Conservation (phyloP, 2,113 vertebrate species). For the Dolichallabes microphthalmus region DNA sequence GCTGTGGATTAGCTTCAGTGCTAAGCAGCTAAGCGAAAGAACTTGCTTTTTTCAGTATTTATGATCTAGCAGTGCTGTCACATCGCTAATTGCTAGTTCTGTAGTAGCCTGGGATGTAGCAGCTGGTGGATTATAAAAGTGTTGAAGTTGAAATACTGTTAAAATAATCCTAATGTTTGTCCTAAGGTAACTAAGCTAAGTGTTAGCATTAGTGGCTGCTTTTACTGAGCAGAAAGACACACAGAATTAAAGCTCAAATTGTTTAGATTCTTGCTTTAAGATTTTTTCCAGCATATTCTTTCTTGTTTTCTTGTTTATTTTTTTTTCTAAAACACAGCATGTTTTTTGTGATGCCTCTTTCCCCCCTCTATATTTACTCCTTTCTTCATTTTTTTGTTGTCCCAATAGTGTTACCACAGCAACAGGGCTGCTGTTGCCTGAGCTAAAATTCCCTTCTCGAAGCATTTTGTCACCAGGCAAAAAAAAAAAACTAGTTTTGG, state of each 20-base stretch:
- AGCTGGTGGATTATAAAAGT: background rate
- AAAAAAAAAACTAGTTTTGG: background rate
- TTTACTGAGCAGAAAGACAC: background rate
- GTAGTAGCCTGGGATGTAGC: background rate
- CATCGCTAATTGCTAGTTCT: constrained; percentile 6
- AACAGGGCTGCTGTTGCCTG: constrained; percentile 39
- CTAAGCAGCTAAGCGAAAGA: background rate
- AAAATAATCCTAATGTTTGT: background rate
- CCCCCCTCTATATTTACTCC: background rate
- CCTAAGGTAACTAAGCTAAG: background rate
- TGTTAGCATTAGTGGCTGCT: background rate
- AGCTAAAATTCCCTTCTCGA: constrained; percentile 34
- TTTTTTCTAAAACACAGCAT: background rate
- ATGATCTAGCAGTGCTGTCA: background rate
- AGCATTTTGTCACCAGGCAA: constrained; percentile 32
- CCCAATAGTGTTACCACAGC: constrained; percentile 48
- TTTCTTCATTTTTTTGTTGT: background rate
- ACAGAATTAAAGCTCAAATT: background rate
- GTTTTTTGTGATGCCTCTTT: constrained; percentile 3
- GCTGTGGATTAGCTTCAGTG: constrained; percentile 9
- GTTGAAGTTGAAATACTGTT: background rate
- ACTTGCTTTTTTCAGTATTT: constrained; percentile 13
- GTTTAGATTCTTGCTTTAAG: background rate
- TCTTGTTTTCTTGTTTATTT: background rate
- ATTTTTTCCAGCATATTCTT: background rate